Evolutionary conservation across 2,113 vertebrate species (phyloP).

Genomic region (Plestiodon gilberti): DNA sequence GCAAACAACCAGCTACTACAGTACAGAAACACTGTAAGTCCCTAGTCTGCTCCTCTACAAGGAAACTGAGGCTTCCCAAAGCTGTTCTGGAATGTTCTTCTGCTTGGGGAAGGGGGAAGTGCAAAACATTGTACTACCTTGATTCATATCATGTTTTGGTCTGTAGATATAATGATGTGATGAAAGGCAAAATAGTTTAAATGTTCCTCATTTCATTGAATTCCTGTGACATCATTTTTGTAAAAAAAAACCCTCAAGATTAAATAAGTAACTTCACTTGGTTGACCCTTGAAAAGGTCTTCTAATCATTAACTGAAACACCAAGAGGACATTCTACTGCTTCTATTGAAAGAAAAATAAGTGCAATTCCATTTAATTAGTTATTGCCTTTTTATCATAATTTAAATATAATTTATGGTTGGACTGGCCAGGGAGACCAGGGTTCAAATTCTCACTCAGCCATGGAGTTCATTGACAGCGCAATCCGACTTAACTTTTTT

Average conservation of each 20-base stretch:
- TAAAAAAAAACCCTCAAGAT: conserved; percentile 23
- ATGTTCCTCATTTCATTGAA: conserved; percentile 6
- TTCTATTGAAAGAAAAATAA: conserved; percentile 40
- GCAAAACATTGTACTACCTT: background rate
- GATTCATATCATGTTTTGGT: background rate
- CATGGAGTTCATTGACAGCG: too few relatives aligned
- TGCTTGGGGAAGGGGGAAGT: background rate
- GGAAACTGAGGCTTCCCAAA: background rate
- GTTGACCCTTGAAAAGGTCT: conserved; percentile 64
- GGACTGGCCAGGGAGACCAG: too few relatives aligned
- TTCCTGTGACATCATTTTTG: background rate
- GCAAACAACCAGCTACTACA: background rate
- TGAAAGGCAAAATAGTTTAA: conserved; percentile 21
- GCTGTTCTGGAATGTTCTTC: background rate
- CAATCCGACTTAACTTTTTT: too few relatives aligned
- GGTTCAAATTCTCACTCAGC: too few relatives aligned
- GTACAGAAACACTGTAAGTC: background rate
- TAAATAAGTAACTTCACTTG: conserved; percentile 62
- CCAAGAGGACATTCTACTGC: conserved; percentile 38
- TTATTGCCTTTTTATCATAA: conserved; percentile 34
- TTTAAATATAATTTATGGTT: conserved; percentile 26
- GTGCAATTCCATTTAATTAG: background rate
- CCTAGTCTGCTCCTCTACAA: background rate
- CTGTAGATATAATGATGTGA: background rate
- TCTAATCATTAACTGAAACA: conserved; percentile 70